Evolutionary conservation across 1,140 invertebrate genomes (phyloP).

Genomic region (Bactericera cockerelli): DNA sequence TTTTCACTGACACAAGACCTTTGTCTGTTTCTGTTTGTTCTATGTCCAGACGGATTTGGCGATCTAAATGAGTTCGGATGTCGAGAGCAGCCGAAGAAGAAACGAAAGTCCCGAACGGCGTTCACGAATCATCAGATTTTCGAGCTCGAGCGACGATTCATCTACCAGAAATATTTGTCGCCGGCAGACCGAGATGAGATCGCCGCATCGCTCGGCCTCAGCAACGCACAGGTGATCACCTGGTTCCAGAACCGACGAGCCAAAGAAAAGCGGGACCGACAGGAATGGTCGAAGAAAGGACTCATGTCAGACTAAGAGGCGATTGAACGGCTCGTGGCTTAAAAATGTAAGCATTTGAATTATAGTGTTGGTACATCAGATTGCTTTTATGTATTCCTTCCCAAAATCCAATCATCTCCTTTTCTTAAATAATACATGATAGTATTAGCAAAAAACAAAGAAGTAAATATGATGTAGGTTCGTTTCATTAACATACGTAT

Average conservation of each 20-base stretch:
- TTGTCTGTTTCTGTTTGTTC: constrained; percentile 19
- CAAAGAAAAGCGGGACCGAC: constrained; percentile 93
- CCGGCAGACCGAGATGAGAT: constrained; percentile 94
- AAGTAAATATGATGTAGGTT: too few relatives aligned
- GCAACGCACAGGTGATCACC: constrained; percentile 92
- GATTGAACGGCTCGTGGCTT: too few relatives aligned
- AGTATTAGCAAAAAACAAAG: too few relatives aligned
- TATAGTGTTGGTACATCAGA: too few relatives aligned
- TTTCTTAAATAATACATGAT: too few relatives aligned
- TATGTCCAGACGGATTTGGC: constrained; percentile 51
- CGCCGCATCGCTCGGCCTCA: constrained; percentile 76
- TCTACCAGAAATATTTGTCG: constrained; percentile 95
- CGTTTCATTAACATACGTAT: too few relatives aligned
- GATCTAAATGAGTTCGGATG: constrained; percentile 76
- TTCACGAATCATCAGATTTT: constrained; percentile 98
- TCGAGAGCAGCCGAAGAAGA: constrained; percentile 88
- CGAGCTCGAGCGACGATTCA: constrained; percentile 89
- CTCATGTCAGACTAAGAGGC: constrained; percentile 53
- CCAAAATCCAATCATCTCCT: too few relatives aligned
- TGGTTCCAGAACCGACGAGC: constrained; percentile 97
- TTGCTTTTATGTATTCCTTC: too few relatives aligned
- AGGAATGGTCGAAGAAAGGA: constrained; percentile 94
- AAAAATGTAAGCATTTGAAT: too few relatives aligned
- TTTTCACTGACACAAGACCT: too few relatives aligned
- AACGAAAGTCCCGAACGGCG: constrained; percentile 90